Base-by-base conservation (phyloP, 2,113 vertebrate species). In the Cepphus grylle region DNA sequence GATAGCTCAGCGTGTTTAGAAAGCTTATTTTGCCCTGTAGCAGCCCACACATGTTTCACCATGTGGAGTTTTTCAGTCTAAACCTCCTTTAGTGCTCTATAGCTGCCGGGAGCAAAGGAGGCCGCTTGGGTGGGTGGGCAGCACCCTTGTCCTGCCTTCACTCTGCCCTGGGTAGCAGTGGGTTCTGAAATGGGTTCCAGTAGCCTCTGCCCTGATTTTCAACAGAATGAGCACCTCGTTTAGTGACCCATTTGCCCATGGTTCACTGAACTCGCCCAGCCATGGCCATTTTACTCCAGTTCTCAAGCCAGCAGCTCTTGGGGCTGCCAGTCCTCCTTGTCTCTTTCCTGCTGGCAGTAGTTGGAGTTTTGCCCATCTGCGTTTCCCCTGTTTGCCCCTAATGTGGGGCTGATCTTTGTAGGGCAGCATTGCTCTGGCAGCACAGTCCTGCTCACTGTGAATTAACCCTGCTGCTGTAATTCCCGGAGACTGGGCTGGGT, bases 1-100 rank as follows among this genome's bases (percentile, higher is more conserved):
- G 14, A n/a, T 23, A n/a, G 8, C 71, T 89, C 23, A 58, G n/a
- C n/a, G 32, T 59, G 11, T 71, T 81, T 67, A 69, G n/a, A 55
- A 89, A 85, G 47, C 79, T 95, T 73, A 18, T 30, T 81, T 74
- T 80, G 66, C 90, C 40, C 36, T 76, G n/a, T 82, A 79, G 38
- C 81, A 85, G 50, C 45, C 65, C 3, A n/a, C 50, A 69, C 27
- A 15, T 78, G 38, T 86, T 88, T 89, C 40, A 70, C 69, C 58
- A 11, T n/a, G 42, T 14, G n/a, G 81, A 55, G 13, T 30, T 86
- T 67, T 92, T 83, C 45, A 61, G 2, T 61, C 34, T 62, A 53
- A 90, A 56, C 27, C 25, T 62, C 32, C 47, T 61, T 29, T 42
- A 63, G 30, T 50, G 30, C 38, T 61, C 21, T 62, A 1, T 58